Percentiles rank a stretch among this genome's conserved stretches.
Conservation (phyloP, 2,888 invertebrate species). For the Drosophila subquinaria region DNA sequence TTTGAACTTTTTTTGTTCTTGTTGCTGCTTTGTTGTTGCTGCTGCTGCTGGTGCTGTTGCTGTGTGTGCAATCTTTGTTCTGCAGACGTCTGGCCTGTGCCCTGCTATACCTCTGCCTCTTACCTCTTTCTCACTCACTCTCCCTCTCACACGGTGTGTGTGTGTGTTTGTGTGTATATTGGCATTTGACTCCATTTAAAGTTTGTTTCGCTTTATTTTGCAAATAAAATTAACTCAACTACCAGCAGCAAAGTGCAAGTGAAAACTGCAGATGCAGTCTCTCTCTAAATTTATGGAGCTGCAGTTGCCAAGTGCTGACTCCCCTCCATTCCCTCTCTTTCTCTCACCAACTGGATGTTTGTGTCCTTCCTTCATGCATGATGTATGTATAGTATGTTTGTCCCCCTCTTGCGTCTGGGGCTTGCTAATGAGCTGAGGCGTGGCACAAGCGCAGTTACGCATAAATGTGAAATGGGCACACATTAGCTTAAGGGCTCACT, state of each 20-base stretch:
- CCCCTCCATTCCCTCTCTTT: not conserved
- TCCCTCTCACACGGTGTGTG: not conserved
- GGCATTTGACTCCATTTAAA: conserved; percentile 82
- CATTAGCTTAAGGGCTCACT: conserved; percentile 70
- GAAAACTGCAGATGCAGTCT: conserved; percentile 66
- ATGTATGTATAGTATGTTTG: conserved; percentile 19
- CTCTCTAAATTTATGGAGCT: conserved; percentile 39
- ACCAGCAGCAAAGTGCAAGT: conserved; percentile 72
- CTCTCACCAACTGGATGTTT: conserved; percentile 3
- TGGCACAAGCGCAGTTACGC: conserved; percentile 64
- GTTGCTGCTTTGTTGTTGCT: conserved; percentile 41
- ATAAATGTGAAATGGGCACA: conserved; percentile 77
- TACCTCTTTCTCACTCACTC: not conserved
- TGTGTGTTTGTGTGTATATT: conserved; percentile 60
- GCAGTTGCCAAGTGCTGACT: conserved; percentile 68
- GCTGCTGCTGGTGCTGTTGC: conserved; percentile 40
- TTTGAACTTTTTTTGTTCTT: conserved; percentile 76
- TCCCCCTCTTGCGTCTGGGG: conserved; percentile 34
- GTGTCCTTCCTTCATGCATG: conserved; percentile 7
- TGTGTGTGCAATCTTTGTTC: conserved; percentile 79
- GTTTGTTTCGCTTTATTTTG: conserved; percentile 82
- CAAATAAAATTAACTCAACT: conserved; percentile 80
- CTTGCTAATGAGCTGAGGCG: conserved; percentile 72
- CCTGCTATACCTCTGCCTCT: conserved; percentile 8
- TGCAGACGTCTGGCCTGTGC: conserved; percentile 76